A percentile compares a stretch with the other conserved stretches of the same genome.
Conservation (phyloP, 2,797 vertebrate genomes). For the Enteromius paludinosus region DNA sequence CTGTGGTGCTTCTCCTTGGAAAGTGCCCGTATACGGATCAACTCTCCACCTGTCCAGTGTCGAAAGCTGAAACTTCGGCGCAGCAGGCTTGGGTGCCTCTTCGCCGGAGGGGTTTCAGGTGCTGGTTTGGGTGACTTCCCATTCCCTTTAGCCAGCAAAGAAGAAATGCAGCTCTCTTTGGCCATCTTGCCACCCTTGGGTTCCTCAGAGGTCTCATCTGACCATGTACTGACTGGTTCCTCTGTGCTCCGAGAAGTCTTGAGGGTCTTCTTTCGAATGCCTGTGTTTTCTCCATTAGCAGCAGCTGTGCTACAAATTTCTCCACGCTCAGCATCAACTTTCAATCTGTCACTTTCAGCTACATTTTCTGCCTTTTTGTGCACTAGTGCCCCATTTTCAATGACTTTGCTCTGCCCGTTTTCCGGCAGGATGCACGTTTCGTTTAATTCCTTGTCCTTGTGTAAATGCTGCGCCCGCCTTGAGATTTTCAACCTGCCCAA, state of each 20-base stretch:
- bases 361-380: slow-evolving; percentile 43
- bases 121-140: slow-evolving; percentile 53
- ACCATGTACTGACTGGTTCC: slow-evolving; percentile 57
- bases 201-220: slow-evolving; percentile 27
- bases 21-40: slow-evolving; percentile 72
- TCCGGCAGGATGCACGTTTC: slow-evolving; percentile 55
- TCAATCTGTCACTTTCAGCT: slow-evolving; percentile 8
- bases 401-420: neutral
- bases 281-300: slow-evolving; percentile 45
- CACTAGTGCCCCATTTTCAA: neutral
- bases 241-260: slow-evolving; percentile 73
- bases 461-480: slow-evolving; percentile 56
- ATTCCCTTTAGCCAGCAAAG: slow-evolving; percentile 63
- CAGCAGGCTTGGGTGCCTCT: slow-evolving; percentile 73
- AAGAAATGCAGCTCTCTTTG: slow-evolving; percentile 43
- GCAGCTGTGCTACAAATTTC: slow-evolving; percentile 4
- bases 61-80: slow-evolving; percentile 91
- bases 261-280: slow-evolving; percentile 53
- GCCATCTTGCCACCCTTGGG: neutral
- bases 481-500: slow-evolving; percentile 79
- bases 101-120: slow-evolving; percentile 60
- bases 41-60: slow-evolving; percentile 83
- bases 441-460: slow-evolving; percentile 59
- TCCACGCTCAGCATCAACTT: neutral
- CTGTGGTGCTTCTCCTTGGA: slow-evolving; percentile 82